These are phyloP conservation scores for Caenorhabditis drosophilae DNA, from an alignment of 2,888 invertebrate genomes.

Conservation along the genomic window DNA sequence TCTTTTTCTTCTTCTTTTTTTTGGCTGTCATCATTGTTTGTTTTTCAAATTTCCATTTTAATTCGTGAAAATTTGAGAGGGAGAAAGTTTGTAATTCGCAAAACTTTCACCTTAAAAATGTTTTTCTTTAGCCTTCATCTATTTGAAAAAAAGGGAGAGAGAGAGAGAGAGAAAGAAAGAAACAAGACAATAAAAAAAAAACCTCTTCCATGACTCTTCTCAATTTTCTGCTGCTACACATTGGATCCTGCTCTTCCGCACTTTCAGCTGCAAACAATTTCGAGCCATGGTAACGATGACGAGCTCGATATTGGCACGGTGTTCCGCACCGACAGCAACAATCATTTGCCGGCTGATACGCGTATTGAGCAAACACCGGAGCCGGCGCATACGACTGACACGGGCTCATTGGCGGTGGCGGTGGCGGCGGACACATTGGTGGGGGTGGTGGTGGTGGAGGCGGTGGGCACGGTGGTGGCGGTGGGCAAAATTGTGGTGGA, in stretches of 20 bases:
- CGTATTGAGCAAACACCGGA: slow-evolving; percentile 39
- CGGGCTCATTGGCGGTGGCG: slow-evolving; percentile 43
- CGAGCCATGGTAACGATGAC: slow-evolving; percentile 62
- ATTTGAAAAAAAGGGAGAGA: too few relatives aligned
- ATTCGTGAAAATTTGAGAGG: too few relatives aligned
- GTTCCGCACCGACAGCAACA: slow-evolving; percentile 64
- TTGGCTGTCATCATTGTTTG: too few relatives aligned
- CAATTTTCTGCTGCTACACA: slow-evolving; percentile 64
- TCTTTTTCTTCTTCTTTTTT: too few relatives aligned
- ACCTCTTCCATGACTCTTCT: slow-evolving; percentile 61
- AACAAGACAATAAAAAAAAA: slow-evolving; percentile 16
- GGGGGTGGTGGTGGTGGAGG: slow-evolving; percentile 62
- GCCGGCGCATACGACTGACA: slow-evolving; percentile 35
- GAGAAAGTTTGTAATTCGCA: too few relatives aligned
- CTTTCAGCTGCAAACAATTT: slow-evolving; percentile 37
- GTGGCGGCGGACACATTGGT: slow-evolving; percentile 57
- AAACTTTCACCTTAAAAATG: too few relatives aligned
- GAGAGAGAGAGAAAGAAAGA: too few relatives aligned
- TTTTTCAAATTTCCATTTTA: too few relatives aligned
- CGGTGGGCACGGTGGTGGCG: slow-evolving; percentile 59
- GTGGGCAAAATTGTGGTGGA: slow-evolving; percentile 64
- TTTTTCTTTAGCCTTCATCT: too few relatives aligned
- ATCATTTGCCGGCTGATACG: slow-evolving; percentile 55
- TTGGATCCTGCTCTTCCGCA: slow-evolving; percentile 59
- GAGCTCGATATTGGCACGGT: slow-evolving; percentile 58